Evolutionary conservation across 2,113 vertebrate genomes (phyloP), one percentile per base, ranked within the genome.

Genomic region (Nannobrachium achirus): DNA sequence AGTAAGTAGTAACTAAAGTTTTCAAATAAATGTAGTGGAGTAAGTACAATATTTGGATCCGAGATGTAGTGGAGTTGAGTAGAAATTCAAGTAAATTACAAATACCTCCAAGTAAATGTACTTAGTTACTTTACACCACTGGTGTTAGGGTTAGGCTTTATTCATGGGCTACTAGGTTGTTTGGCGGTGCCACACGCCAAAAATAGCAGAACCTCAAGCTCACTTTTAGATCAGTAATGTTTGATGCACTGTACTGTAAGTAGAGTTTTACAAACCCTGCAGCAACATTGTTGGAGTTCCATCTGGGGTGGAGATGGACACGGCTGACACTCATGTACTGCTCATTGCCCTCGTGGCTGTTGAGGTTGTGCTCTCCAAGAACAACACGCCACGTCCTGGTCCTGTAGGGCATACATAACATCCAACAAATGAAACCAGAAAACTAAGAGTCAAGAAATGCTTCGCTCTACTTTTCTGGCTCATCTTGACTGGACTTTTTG

Each of bases 311-410:
- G 16, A 93, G 1, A 72, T 92, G 57, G 6, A 94, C 92, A 0
- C 1, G 63, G 52, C 90, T 92, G 72, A 96, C 94, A 0, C 14
- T 82, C 78, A 94, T 81, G 53, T 87, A 88, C 90, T 97, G 95
- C 89, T 98, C 95, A 0, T 11, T 91, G 63, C 94, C 92, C 0
- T 98, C 94, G 0, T 86, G n/a, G 0, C 0, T 0, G 77, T 89
- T 61, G 72, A 98, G 87, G 88, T 94, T 90, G 83, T 98, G 95
- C 0, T 97, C 96, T 4, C 95, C 95, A 0, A 93, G 85, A 60
- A 95, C 92, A 11, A 98, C 94, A 0, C 94, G 94, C 91, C 92
- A 95, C 1, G 83, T 91, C 83, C 80, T 8, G 52, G 79, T 2
- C 0, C 84, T 82, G 3, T 62, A 13, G 42, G 33, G 4, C 41